Percentiles rank a stretch among this genome's conserved stretches.
Evolutionary conservation across 2,113 vertebrate species (phyloP).

Genomic region (Piaya cayana): DNA sequence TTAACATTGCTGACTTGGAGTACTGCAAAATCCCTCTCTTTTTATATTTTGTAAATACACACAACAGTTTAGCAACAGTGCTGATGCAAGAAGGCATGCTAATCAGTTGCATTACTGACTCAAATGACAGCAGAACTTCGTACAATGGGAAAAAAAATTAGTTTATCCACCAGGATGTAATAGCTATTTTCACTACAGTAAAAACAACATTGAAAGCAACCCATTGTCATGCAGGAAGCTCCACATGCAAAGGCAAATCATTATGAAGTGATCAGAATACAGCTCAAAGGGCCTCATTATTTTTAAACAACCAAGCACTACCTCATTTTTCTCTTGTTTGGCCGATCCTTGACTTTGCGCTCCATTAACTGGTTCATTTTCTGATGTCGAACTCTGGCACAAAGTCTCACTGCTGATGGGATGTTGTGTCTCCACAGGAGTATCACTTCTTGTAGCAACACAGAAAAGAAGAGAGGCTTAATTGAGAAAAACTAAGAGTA

Average conservation of each 20-base stretch:
- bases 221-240: not conserved
- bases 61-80: not conserved
- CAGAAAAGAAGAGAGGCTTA: conserved; percentile 20
- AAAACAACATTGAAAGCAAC: conserved; percentile 3
- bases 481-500: not conserved
- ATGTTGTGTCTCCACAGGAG: conserved; percentile 84
- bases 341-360: conserved; percentile 72
- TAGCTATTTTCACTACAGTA: not conserved
- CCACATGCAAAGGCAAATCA: conserved; percentile 15
- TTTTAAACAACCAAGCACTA: conserved; percentile 63
- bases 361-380: conserved; percentile 79
- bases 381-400: conserved; percentile 75
- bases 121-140: not conserved
- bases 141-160: not conserved
- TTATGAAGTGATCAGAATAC: not conserved
- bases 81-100: not conserved
- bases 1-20: not conserved
- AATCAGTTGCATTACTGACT: not conserved
- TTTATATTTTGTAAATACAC: not conserved
- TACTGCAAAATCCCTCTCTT: not conserved
- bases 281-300: conserved; percentile 27
- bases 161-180: not conserved
- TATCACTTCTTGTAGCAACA: conserved; percentile 78
- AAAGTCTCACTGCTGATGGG: conserved; percentile 75
- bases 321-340: conserved; percentile 88